phyloP scores from a whole-genome alignment of 1,140 invertebrate species.

The Drosophila setifemur region DNA sequence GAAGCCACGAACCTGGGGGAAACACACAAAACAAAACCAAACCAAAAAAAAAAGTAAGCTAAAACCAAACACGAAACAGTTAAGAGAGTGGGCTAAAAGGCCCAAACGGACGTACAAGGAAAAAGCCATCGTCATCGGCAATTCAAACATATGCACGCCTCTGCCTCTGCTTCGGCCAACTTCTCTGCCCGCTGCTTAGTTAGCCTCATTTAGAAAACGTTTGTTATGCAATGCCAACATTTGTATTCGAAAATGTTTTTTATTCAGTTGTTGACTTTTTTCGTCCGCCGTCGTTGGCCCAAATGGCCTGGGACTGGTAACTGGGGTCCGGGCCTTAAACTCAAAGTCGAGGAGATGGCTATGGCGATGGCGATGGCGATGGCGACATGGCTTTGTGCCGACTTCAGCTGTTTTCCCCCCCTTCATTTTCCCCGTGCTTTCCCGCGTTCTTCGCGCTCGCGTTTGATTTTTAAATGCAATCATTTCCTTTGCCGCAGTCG shows the following conservation, averaged over 20 bases:
- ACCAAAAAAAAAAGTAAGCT: conserved; percentile 60
- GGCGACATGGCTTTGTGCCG: conserved; percentile 67
- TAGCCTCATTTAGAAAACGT: conserved; percentile 82
- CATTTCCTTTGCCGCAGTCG: conserved; percentile 75
- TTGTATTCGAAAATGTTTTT: conserved; percentile 82
- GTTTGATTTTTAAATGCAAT: conserved; percentile 82
- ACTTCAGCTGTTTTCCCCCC: conserved; percentile 68
- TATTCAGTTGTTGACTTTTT: conserved; percentile 79
- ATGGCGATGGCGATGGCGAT: conserved; percentile 8
- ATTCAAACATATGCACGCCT: conserved; percentile 80
- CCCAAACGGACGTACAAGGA: conserved; percentile 53
- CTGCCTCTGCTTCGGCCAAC: conserved; percentile 4
- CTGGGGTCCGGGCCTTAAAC: conserved; percentile 51
- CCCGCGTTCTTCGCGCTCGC: conserved; percentile 28
- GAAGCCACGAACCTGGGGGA: conserved; percentile 43
- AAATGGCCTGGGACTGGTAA: conserved; percentile 53
- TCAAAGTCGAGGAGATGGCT: conserved; percentile 37
- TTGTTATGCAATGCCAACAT: conserved; percentile 82
- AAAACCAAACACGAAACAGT: conserved; percentile 77
- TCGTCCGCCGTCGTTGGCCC: conserved; percentile 45
- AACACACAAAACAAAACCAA: conserved; percentile 59
- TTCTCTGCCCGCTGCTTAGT: conserved; percentile 64
- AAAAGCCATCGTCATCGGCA: conserved; percentile 79
- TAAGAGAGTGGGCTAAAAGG: conserved; percentile 50
- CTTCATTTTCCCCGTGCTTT: conserved; percentile 1